Conservation (phyloP, 2,113 vertebrate genomes). For the Pachycephala philippinensis region DNA sequence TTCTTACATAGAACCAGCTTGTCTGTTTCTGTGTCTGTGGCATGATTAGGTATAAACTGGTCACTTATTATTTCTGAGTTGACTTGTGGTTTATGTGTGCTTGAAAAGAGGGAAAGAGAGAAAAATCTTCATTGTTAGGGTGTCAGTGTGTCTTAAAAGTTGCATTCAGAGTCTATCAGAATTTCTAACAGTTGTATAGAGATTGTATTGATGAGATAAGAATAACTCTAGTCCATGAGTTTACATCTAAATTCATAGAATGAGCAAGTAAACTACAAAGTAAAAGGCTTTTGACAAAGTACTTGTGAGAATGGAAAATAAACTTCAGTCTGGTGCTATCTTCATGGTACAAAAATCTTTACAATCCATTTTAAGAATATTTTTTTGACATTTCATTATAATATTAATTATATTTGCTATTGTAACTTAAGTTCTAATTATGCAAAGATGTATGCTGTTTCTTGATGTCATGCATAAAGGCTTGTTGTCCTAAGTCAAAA, state of each 20-base stretch:
- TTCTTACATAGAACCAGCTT: not conserved
- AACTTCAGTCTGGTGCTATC: not conserved
- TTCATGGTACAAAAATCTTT: not conserved
- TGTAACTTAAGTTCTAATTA: not conserved
- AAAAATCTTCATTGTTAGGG: not conserved
- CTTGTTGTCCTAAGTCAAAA: not conserved
- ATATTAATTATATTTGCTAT: not conserved
- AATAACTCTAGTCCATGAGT: not conserved
- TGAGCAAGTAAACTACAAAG: not conserved
- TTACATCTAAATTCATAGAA: not conserved
- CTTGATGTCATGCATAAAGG: not conserved
- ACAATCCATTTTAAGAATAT: not conserved
- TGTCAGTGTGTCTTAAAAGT: not conserved
- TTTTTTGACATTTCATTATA: not conserved
- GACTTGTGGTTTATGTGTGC: not conserved
- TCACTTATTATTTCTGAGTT: not conserved
- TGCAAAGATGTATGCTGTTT: not conserved
- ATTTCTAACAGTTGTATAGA: not conserved
- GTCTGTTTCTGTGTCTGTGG: not conserved
- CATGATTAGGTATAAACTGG: not conserved
- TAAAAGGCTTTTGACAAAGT: not conserved
- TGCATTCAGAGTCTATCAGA: not conserved
- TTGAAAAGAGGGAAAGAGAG: not conserved
- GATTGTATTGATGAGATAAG: not conserved
- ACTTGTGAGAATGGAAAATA: not conserved